A percentile compares a stretch with the other conserved stretches of the same genome.
Evolutionary conservation across 2,113 vertebrate genomes (phyloP).

Genomic region (Cyprinodon brontotheroides): DNA sequence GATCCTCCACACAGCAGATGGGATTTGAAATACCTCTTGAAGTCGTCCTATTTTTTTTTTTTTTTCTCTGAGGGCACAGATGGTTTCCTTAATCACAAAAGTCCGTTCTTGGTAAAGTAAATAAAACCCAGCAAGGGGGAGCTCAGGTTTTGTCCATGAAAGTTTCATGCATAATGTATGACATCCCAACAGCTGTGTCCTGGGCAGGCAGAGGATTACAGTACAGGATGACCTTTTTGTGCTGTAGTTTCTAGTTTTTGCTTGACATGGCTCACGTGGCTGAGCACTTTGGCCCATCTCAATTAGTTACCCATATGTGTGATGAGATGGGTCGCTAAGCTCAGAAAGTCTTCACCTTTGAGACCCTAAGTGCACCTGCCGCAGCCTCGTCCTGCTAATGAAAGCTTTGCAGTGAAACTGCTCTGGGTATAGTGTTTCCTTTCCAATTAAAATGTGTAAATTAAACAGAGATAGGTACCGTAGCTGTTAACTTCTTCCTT

Average conservation of each 20-base stretch:
- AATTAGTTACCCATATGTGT: conserved; percentile 75
- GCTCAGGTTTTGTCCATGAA: conserved; percentile 42
- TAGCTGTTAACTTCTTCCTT: conserved; percentile 55
- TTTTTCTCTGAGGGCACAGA: conserved; percentile 32
- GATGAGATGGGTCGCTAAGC: conserved; percentile 58
- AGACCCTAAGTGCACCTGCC: conserved; percentile 52
- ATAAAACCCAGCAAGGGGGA: conserved; percentile 22
- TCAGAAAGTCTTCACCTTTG: conserved; percentile 60
- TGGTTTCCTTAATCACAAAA: conserved; percentile 58
- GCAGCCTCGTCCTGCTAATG: conserved; percentile 66
- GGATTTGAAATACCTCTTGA: conserved; percentile 44
- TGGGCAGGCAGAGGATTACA: conserved; percentile 22
- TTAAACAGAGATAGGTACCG: conserved; percentile 58
- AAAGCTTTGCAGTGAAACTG: conserved; percentile 66
- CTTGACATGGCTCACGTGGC: conserved; percentile 53
- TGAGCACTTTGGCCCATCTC: conserved; percentile 60
- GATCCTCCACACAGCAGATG: conserved; percentile 21
- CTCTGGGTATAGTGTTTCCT: conserved; percentile 48
- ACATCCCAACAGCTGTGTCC: conserved; percentile 23
- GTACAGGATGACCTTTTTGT: conserved; percentile 24
- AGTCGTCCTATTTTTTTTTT: conserved; percentile 35
- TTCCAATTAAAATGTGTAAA: conserved; percentile 82
- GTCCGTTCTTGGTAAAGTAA: conserved; percentile 43
- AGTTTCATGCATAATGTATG: conserved; percentile 43
- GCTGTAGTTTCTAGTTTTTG: conserved; percentile 51